These are phyloP conservation scores for Maccullochella peelii DNA, from an alignment of 2,113 vertebrate species.

Conservation along the genomic window DNA sequence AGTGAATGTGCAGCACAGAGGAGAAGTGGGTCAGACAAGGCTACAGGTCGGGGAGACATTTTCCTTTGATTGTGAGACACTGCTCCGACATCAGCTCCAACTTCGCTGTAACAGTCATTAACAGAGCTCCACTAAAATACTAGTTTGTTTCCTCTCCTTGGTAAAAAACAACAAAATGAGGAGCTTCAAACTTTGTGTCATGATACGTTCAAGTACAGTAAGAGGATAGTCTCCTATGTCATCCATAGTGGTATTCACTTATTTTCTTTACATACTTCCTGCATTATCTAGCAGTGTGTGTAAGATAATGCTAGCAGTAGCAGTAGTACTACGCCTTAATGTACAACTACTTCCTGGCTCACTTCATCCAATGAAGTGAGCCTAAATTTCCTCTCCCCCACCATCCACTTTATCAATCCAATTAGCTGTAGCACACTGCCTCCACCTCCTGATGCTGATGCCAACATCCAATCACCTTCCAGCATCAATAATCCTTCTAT, in stretches of 20 bases:
- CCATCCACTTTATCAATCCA: not conserved
- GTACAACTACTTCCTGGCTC: not conserved
- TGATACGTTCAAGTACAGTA: not conserved
- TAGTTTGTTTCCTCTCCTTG: slow-evolving; percentile 3
- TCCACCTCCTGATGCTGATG: not conserved
- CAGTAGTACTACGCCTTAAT: too few relatives aligned
- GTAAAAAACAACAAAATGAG: slow-evolving; percentile 24
- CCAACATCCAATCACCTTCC: not conserved
- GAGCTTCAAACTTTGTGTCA: not conserved
- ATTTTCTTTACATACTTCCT: not conserved
- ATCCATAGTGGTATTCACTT: not conserved
- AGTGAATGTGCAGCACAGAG: slow-evolving; percentile 41
- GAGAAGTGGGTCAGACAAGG: slow-evolving; percentile 60
- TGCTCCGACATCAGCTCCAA: slow-evolving; percentile 38
- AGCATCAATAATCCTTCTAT: not conserved
- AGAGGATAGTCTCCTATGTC: not conserved
- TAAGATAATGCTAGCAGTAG: too few relatives aligned
- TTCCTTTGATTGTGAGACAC: slow-evolving; percentile 58
- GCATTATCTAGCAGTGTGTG: too few relatives aligned
- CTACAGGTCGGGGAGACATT: slow-evolving; percentile 53
- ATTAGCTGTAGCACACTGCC: not conserved
- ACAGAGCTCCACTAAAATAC: not conserved
- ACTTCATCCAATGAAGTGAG: not conserved
- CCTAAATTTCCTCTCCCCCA: not conserved
- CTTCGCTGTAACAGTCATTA: slow-evolving; percentile 50